Base-by-base conservation (phyloP, 2,888 invertebrate genomes). In the Enoplolaimus lenunculus region DNA sequence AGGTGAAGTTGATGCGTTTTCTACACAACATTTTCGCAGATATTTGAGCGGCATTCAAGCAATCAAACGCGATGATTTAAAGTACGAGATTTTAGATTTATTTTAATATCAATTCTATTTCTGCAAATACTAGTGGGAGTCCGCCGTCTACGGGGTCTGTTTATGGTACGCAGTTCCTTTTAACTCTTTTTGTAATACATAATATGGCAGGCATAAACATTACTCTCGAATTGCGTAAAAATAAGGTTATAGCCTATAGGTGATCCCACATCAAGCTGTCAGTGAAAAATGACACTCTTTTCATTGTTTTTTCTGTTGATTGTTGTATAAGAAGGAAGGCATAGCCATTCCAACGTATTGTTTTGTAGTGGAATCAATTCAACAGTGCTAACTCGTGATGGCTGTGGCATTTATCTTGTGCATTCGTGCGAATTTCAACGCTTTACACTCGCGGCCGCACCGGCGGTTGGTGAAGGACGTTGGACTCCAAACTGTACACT, bases 1-100 rank as follows among this genome's bases (percentile, higher is more conserved):
- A 13, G 75, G 75, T n/a, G 74, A 75, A 68, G 67, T 75, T 13
- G 68, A 73, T 57, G 65, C 73, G 29, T 70, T 75, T 57, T 74
- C 74, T 7, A 70, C 71, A 2, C 69, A n/a, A 33, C 28, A 68
- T 30, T 30, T 72, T 57, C 65, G 70, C 16, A 67, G 73, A 21
- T 73, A 72, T 33, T 2, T 69, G 31, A 62, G 66, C 35, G 65
- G 34, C 28, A 28, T 3, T 60, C 59, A 66, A 34, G 67, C 67
- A n/a, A 66, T 66, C 57, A 70, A 57, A 45, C 57, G 65, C 13
- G 34, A 16, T 62, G 68, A 28, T 1, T 60, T 26, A 3, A 71
- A 57, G 71, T 71, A 16, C 1, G 70, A 62, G 57, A 33, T 2
- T 26, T 3, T 62, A 30, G n/a, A 13, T 62, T 62, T 16, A 62